Percentiles rank a stretch among this genome's conserved stretches.
Conservation (phyloP, 2,797 vertebrate genomes). For the Rhinatrema bivittatum region DNA sequence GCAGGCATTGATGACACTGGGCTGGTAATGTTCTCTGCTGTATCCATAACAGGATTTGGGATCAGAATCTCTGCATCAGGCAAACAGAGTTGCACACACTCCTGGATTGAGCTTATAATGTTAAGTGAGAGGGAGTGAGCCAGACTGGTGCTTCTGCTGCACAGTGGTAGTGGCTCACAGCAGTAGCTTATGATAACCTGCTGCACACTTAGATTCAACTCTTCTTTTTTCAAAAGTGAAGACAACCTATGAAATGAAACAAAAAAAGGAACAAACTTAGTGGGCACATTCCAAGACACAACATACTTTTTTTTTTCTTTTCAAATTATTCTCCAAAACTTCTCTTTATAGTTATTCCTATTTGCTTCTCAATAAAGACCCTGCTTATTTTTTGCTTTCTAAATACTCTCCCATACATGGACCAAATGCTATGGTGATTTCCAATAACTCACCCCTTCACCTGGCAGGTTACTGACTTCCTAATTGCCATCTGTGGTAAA, state of each 20-base stretch:
- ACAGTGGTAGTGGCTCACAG: slow-evolving; percentile 75
- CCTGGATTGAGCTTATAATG: slow-evolving; percentile 57
- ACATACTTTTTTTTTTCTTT: too few relatives aligned
- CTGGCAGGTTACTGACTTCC: too few relatives aligned
- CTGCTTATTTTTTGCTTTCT: too few relatives aligned
- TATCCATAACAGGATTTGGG: slow-evolving; percentile 31
- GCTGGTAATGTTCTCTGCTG: slow-evolving; percentile 35
- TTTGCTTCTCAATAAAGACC: too few relatives aligned
- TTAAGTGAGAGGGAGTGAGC: slow-evolving; percentile 37
- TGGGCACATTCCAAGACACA: too few relatives aligned
- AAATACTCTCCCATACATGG: too few relatives aligned
- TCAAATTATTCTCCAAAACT: too few relatives aligned
- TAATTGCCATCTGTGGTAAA: too few relatives aligned
- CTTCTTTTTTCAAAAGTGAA: slow-evolving; percentile 70
- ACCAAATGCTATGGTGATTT: too few relatives aligned
- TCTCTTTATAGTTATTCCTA: too few relatives aligned
- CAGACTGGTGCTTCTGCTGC: slow-evolving; percentile 46
- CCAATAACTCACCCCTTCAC: too few relatives aligned
- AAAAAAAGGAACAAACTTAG: background rate
- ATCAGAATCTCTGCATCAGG: slow-evolving; percentile 45
- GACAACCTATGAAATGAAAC: slow-evolving; percentile 59
- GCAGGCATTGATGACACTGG: slow-evolving; percentile 23
- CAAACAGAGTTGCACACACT: slow-evolving; percentile 48
- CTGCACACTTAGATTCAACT: slow-evolving; percentile 73
- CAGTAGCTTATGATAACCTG: slow-evolving; percentile 82